Base-by-base conservation (phyloP, 2,888 invertebrate species). In the Melipona bicolor region DNA sequence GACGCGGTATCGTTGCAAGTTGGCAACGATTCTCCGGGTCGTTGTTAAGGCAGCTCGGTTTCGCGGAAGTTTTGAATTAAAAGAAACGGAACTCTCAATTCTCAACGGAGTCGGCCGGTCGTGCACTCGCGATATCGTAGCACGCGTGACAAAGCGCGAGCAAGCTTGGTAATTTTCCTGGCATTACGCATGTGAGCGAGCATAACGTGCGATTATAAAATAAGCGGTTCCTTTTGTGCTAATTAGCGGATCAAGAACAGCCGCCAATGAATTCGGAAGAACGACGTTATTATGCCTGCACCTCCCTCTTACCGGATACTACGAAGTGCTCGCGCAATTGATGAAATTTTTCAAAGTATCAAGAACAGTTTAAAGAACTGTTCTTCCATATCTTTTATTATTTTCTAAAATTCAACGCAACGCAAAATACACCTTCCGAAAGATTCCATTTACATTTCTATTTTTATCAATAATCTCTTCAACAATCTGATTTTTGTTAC, bases 161-260 rank as follows among this genome's bases (percentile, higher is more conserved):
- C 77, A 52, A 70, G 73, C 79, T 79, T 85, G 91, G 89, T 91
- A 90, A 92, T 93, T 91, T 92, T 90, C 91, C 90, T 86, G 90
- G 89, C 87, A 89, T 92, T 92, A 91, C 90, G 91, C 91, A 89
- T 89, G 90, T 79, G 90, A 91, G 91, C 88, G 91, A 92, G 88
- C 86, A 87, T 86, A 88, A 89, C 91, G 90, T 88, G 91, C 90
- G 92, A 93, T 93, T 93, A 92, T 92, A 92, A 93, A 94, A 93
- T 92, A 90, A 93, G 93, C 94, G 94, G 93, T 91, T 92, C 92
- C 93, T 93, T 94, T 93, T 93, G 93, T 92, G 90, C 89, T 92
- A 93, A 93, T 94, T 93, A 93, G 85, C 91, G 89, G 91, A 93
- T 92, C 91, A 91, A 92, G 93, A 91, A 87, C 91, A 86, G 88